These are phyloP conservation scores for Yoshiicerus persimilis DNA, from an alignment of 1,140 invertebrate species.

Conservation along the genomic window DNA sequence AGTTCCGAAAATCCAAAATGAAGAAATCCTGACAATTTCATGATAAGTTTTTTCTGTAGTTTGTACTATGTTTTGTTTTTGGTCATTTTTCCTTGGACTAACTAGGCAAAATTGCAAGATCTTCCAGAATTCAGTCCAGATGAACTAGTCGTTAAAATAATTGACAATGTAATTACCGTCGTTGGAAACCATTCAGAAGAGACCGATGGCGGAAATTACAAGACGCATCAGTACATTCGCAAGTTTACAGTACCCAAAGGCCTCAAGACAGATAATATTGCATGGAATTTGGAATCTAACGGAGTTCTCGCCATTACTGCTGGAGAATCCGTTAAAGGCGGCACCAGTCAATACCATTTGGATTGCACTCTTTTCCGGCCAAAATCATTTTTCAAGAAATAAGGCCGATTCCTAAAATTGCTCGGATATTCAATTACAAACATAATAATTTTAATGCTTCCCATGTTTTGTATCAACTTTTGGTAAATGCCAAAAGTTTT, in stretches of 20 bases:
- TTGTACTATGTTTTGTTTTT: neutral
- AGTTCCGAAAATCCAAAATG: neutral
- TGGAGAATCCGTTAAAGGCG: constrained; percentile 2
- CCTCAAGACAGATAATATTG: neutral
- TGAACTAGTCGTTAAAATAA: constrained; percentile 26
- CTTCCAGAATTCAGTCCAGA: constrained; percentile 28
- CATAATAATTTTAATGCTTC: neutral
- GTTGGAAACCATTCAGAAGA: constrained; percentile 25
- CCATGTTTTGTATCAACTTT: neutral
- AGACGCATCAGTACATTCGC: constrained; percentile 23
- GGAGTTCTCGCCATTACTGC: neutral
- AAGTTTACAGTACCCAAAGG: constrained; percentile 13
- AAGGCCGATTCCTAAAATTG: neutral
- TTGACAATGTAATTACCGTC: constrained; percentile 22
- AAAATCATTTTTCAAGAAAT: constrained; percentile 28
- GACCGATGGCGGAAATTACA: neutral
- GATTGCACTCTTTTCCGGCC: constrained; percentile 32
- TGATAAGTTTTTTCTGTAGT: neutral
- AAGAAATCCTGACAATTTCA: neutral
- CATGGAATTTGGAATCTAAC: constrained; percentile 22
- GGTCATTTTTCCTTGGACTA: neutral
- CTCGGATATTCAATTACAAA: neutral
- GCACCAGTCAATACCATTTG: constrained; percentile 8
- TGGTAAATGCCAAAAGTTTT: neutral
- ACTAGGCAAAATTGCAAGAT: constrained; percentile 5